Conservation (phyloP, 2,888 invertebrate genomes). For the Drosophila infuscata region DNA sequence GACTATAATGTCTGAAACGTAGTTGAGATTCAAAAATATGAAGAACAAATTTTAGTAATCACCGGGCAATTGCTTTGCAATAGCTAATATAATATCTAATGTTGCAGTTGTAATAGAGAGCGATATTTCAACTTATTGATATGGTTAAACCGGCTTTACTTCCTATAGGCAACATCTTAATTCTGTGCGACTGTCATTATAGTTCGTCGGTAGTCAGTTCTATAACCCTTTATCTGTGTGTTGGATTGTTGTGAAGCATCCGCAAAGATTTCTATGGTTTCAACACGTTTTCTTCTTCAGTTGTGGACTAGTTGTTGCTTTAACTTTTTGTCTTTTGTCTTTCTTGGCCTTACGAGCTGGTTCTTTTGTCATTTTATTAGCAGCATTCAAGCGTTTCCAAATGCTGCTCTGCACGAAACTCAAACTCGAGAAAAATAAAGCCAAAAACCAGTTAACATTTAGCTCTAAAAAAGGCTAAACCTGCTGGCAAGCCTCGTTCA, state of each 20-base stretch:
- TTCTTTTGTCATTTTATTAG: constrained; percentile 60
- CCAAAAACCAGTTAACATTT: constrained; percentile 78
- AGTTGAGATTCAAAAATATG: not conserved
- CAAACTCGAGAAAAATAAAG: constrained; percentile 33
- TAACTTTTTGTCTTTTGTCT: constrained; percentile 7
- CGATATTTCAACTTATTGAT: not conserved
- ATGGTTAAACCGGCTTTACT: not conserved
- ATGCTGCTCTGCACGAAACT: constrained; percentile 31
- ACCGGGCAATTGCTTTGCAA: not conserved
- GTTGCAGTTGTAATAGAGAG: not conserved
- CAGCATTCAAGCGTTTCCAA: constrained; percentile 47
- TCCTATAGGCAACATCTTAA: not conserved
- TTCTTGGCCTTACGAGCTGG: constrained; percentile 8
- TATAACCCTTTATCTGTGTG: constrained; percentile 1
- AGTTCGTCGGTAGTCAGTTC: not conserved
- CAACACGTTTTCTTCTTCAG: constrained; percentile 35
- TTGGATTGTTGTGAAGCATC: constrained; percentile 14
- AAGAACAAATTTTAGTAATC: not conserved
- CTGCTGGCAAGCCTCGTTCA: constrained; percentile 39
- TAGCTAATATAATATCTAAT: not conserved
- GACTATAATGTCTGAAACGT: not conserved
- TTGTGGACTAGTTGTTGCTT: constrained; percentile 36
- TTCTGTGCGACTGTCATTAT: not conserved
- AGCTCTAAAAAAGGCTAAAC: constrained; percentile 73
- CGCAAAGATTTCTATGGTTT: constrained; percentile 34